Evolutionary conservation across 2,888 invertebrate species (phyloP), one percentile per base, ranked within the genome.

Genomic region (Aphidius colemani): DNA sequence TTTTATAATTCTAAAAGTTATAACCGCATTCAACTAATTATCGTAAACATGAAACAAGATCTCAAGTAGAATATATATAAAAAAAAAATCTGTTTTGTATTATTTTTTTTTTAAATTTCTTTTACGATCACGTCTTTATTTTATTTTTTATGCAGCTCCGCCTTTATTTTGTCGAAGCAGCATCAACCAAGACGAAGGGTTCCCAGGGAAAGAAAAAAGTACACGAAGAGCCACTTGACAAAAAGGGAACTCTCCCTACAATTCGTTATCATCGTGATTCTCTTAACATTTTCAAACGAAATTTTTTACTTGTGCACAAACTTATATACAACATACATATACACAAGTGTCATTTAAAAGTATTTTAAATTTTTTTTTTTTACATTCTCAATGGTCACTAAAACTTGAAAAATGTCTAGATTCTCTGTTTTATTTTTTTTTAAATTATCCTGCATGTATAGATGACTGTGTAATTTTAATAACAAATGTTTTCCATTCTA

Each of bases 231-330:
- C 64, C 71, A 70, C 66, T 68, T 63, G 60, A 69, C 68, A 30
- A n/a, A 30, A 30, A 68, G 66, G 70, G 68, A 69, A 69, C 67
- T 71, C 69, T 68, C 70, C 30, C 30, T 30, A 30, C 30, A 30
- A 30, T 73, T 74, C 69, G 71, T 74, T 73, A 74, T 67, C 66
- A 55, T 51, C 66, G 67, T 64, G 53, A 30, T 30, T 30, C 30
- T 30, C 30, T 30, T 30, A 30, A 30, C 30, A 30, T 30, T 30
- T 30, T 30, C 30, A 30, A 30, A 30, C 30, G 30, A 30, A 30
- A 30, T 30, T 30, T 30, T 30, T 30, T 30, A 30, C 30, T 30
- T 30, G 30, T 5, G 30, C 5, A 30, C 30, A 30, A 30, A 30
- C 30, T 30, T 30, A 30, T 30, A 30, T 30, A 30, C 30, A 30